Evolutionary conservation across 2,888 invertebrate genomes (phyloP), one percentile per base, ranked within the genome.

Genomic region (Glyphotaelius pellucidus): DNA sequence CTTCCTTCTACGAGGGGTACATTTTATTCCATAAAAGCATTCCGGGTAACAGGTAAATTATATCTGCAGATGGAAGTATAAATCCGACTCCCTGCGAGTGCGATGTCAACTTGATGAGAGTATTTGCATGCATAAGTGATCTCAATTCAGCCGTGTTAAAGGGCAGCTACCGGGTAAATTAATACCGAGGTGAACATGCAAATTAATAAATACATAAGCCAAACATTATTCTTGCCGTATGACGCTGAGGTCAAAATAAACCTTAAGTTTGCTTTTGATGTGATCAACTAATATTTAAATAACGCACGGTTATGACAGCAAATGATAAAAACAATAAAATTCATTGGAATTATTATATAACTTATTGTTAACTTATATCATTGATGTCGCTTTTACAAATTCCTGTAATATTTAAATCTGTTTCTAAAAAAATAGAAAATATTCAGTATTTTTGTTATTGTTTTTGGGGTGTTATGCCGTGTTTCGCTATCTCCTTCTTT

Each of bases 11-110:
- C 67, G 25, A n/a, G 67, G 67, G 67, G 67, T n/a, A 67, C 67
- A 25, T 67, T 67, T 67, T 67, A 67, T 67, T n/a, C 25, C 9
- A 67, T 67, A 67, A 67, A 52, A 67, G 67, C 67, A 25, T 67
- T 67, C n/a, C 67, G 67, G 67, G 67, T 67, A 67, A 67, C 67
- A 67, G 67, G 67, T 67, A 67, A 67, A 67, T 67, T 67, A 67
- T n/a, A 9, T 67, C 67, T 67, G 25, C 67, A 67, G 25, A n/a
- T 67, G 67, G 67, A 25, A 67, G 67, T 9, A 67, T n/a, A n/a
- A 67, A 67, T 67, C 67, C 67, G 25, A 67, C 67, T 67, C 52
- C 19, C 52, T 52, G 52, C 52, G 52, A 25, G 52, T 67, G n/a
- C 25, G n/a, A 67, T 67, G 67, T 67, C 25, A 67, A 67, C 67